Evolutionary conservation across 2,888 invertebrate genomes (phyloP), one percentile per base, ranked within the genome.

Genomic region (Pristionchus mayeri): DNA sequence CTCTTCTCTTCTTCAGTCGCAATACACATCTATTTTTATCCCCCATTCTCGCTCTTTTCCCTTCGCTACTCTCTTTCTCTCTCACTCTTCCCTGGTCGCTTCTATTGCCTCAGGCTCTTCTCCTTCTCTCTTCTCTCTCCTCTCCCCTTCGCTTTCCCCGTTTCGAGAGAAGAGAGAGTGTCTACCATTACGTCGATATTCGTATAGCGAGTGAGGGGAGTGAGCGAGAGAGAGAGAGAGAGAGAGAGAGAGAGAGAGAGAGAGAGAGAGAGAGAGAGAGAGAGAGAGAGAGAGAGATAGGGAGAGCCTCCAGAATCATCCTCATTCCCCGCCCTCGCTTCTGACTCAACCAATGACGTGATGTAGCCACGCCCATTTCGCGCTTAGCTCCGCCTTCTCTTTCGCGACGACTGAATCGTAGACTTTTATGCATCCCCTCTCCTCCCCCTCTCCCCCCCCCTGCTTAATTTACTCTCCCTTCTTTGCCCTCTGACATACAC

Each of bases 61-160:
- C 67, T 71, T 71, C 67, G 67, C 67, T 40, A 71, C 76, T 76
- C 76, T 76, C 13, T 24, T 50, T 76, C 76, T 50, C 48, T 50
- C 24, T 21, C 50, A 48, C 27, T 76, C 50, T 50, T 50, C 18
- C 50, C 76, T 50, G 24, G 48, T 16, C 44, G 27, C 30, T 76
- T 50, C 50, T 27, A 50, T 76, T 3, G 27, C 76, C 76, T 44
- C 48, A 76, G 76, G 76, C 76, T 76, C 40, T 37, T n/a, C 67
- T 63, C 67, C 71, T 48, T 44, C 63, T 63, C 9, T 63, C 30
- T 30, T 30, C 37, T 37, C 63, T 30, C 30, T 60, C 27, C 11
- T 27, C 34, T 7, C 21, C n/a, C 21, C 30, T 16, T 4, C 7
- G 6, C 37, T 57, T 27, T 57, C 4, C 67, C 67, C 67, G 67